A percentile compares a stretch with the other conserved stretches of the same genome.
These are phyloP conservation scores for Keiferia lycopersicella DNA, from an alignment of 2,888 invertebrate species.

Conservation along the genomic window DNA sequence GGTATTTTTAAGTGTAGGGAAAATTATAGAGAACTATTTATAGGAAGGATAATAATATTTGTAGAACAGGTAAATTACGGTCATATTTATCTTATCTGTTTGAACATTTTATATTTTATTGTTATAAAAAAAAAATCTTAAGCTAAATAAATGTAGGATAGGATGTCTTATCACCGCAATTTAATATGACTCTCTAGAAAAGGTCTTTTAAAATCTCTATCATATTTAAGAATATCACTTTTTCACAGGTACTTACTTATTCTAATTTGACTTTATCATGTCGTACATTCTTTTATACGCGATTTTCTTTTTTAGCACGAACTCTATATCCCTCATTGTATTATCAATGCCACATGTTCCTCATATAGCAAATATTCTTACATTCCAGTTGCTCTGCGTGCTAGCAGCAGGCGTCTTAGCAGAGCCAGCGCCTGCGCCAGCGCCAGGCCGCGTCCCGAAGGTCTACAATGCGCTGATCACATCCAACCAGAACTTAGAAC, in stretches of 20 bases:
- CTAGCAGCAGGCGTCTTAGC: conserved; percentile 55
- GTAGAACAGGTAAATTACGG: background rate
- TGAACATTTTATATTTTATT: too few relatives aligned
- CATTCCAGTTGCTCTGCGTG: conserved; percentile 58
- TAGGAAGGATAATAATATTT: background rate
- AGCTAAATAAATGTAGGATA: too few relatives aligned
- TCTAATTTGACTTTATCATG: too few relatives aligned
- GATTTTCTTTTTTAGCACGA: too few relatives aligned
- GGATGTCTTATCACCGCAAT: too few relatives aligned
- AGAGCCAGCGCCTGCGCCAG: conserved; percentile 33
- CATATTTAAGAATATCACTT: too few relatives aligned
- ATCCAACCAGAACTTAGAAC: conserved; percentile 87
- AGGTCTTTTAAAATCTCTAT: too few relatives aligned
- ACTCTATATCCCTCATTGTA: too few relatives aligned
- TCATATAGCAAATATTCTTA: background rate
- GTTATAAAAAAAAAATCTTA: too few relatives aligned
- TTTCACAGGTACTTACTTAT: too few relatives aligned
- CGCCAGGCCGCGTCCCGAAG: conserved; percentile 84
- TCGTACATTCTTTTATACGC: too few relatives aligned
- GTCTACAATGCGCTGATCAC: conserved; percentile 91
- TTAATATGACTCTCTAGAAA: too few relatives aligned
- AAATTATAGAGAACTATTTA: conserved; percentile 35
- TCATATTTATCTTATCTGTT: background rate
- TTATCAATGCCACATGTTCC: background rate
- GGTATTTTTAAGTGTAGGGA: conserved; percentile 47